Base-by-base conservation (phyloP, 2,797 vertebrate genomes). In the Neosilurus mollespiculum region DNA sequence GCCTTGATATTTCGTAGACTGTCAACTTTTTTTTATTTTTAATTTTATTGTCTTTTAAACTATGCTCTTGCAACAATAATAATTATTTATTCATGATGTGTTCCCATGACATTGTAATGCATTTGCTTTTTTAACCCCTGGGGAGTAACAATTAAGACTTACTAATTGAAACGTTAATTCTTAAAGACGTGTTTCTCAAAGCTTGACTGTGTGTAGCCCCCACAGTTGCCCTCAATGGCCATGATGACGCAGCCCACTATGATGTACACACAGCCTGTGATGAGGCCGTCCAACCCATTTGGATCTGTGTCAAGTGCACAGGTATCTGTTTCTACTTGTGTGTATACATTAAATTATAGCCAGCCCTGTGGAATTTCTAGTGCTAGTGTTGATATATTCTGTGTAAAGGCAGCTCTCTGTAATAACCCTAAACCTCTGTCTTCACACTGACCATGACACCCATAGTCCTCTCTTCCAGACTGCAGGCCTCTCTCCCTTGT, bases 271-370 rank as follows among this genome's bases (percentile, higher is more conserved):
- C 98, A 99, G 89, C 97, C 98, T 54, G 96, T 96, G 88, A 97
- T 99, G 97, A 97, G 98, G 95, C 96, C 97, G 86, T 96, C 97
- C 91, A 99, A 99, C 91, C 98, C 98, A 43, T 99, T 99, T 65
- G 96, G 98, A 91, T 96, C 98, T 56, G 96, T 98, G 93, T 97
- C 98, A 1, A 98, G 97, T 90, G 96, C 97, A 92, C 98, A 99
- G 97, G 98, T 99, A 93, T 77, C 84, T 6, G 14, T 82, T 11
- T 8, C 54, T 76, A 20, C 53, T 56, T 75, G 72, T 15, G 5
- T 18, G 9, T 34, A 4, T 43, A 30, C 30, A 30, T 30, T 34
- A 37, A 22, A 34, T 34, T 20, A 75, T 62, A 30, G 30, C 30
- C 8, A 20, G 14, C 16, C 30, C 37, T n/a, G 76, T 80, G 58